Base-by-base conservation (phyloP, 2,888 invertebrate genomes). In the Galerucella calmariensis region DNA sequence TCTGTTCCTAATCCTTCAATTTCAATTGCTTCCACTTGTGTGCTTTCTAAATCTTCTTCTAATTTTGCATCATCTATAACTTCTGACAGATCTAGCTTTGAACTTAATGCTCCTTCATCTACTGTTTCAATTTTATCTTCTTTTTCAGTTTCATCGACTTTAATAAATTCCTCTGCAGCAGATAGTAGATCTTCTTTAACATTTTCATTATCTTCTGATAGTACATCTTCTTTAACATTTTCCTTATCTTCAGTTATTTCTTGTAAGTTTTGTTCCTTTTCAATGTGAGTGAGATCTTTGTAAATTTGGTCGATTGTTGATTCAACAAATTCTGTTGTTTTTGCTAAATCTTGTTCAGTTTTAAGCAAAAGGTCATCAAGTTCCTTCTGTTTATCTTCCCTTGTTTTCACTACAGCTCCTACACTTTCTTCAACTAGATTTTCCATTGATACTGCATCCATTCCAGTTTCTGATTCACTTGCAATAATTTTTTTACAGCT, bases 371-470 rank as follows among this genome's bases (percentile, higher is more conserved):
- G 59, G 4, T 48, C 71, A 41, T 58, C 41, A n/a, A 69, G 11
- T 12, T 67, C 71, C n/a, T 56, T 56, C n/a, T 66, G 16, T 53
- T 67, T 63, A 51, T 69, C 56, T 66, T 63, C 35, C 58, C 10
- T 62, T n/a, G 53, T 70, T 69, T 51, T 62, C 12, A 10, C 35
- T 41, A 48, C 61, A 35, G 41, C 61, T n/a, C 35, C 61, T 6
- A 58, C 69, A 10, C 20, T 69, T 69, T 75, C 76, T 67, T 74
- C 74, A 53, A 53, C 71, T 46, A 65, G 9, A 65, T n/a, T 20
- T 65, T 65, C 63, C 12, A 65, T 46, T 44, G 16, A 65, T 16
- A 6, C 16, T 8, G 20, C 14, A 20, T n/a, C 6, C 14, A 4
- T 63, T 16, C 4, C n/a, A 24, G 41, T 14, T 6, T 63, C n/a